Conservation (phyloP, 2,113 vertebrate species). For the Falcunculus frontatus region DNA sequence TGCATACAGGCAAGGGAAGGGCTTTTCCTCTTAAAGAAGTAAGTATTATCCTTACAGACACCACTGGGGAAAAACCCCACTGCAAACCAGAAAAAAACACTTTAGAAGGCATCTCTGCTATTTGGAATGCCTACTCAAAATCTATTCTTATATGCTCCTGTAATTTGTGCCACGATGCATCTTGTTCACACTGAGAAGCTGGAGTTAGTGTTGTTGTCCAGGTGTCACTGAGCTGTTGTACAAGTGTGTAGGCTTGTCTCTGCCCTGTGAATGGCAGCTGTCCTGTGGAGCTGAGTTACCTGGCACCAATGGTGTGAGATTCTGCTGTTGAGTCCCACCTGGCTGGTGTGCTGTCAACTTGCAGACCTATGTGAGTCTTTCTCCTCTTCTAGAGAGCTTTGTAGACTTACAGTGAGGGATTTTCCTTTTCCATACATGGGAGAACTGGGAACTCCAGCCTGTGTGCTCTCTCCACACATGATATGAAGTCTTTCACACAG, state of each 20-base stretch:
- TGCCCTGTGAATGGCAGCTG: background rate
- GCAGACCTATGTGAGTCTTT: background rate
- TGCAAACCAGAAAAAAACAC: rapidly evolving
- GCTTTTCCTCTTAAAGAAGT: background rate
- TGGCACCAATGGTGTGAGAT: background rate
- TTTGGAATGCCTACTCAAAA: background rate
- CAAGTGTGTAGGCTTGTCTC: background rate
- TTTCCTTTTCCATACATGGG: background rate
- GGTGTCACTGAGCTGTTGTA: background rate
- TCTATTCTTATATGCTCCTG: background rate
- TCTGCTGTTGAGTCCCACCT: background rate
- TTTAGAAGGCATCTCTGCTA: background rate
- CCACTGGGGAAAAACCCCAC: background rate
- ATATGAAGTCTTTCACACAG: background rate
- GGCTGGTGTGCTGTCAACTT: background rate
- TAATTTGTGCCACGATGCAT: background rate
- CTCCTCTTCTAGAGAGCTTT: background rate
- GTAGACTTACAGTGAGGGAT: background rate
- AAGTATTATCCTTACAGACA: background rate
- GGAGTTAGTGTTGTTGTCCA: background rate
- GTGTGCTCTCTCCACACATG: rapidly evolving
- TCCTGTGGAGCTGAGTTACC: rapidly evolving
- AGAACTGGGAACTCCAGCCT: background rate
- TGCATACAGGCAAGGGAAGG: background rate
- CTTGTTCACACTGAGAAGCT: background rate